Percentiles rank a stretch among this genome's conserved stretches.
These are phyloP conservation scores for Bradypus variegatus DNA, from an alignment of 2,797 vertebrate genomes.

Conservation along the genomic window DNA sequence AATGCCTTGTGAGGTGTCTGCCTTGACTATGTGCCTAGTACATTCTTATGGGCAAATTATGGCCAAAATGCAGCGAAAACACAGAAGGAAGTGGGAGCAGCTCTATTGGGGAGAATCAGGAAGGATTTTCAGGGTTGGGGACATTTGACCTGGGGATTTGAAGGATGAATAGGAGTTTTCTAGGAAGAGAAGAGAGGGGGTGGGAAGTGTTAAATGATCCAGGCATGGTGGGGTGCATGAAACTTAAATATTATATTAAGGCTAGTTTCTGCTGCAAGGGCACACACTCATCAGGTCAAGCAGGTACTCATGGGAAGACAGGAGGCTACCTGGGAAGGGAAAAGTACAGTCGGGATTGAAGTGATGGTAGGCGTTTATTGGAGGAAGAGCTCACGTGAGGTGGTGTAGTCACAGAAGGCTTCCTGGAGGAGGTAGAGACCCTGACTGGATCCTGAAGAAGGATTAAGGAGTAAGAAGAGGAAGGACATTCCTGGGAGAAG, in stretches of 20 bases:
- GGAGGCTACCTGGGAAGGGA: neutral
- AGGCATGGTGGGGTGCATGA: neutral
- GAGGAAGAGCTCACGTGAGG: neutral
- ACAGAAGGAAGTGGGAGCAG: too few species aligned
- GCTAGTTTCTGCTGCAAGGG: neutral
- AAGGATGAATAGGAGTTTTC: conserved; percentile 7
- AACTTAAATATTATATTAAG: neutral
- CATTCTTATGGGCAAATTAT: neutral
- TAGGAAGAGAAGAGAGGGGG: neutral
- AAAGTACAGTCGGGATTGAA: neutral
- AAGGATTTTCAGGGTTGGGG: neutral
- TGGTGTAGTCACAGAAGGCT: neutral
- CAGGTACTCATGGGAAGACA: neutral
- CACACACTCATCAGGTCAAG: neutral
- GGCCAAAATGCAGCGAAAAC: neutral
- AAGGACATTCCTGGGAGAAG: neutral
- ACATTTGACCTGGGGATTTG: neutral
- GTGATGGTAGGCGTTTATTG: neutral
- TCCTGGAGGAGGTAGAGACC: neutral
- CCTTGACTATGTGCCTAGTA: rapidly evolving
- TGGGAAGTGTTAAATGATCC: neutral
- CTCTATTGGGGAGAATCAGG: neutral
- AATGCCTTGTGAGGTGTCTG: neutral
- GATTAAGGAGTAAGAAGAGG: neutral
- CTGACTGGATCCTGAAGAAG: neutral